Base-by-base conservation (phyloP, 2,797 vertebrate genomes). In the Enteromius thamalakanensis region DNA sequence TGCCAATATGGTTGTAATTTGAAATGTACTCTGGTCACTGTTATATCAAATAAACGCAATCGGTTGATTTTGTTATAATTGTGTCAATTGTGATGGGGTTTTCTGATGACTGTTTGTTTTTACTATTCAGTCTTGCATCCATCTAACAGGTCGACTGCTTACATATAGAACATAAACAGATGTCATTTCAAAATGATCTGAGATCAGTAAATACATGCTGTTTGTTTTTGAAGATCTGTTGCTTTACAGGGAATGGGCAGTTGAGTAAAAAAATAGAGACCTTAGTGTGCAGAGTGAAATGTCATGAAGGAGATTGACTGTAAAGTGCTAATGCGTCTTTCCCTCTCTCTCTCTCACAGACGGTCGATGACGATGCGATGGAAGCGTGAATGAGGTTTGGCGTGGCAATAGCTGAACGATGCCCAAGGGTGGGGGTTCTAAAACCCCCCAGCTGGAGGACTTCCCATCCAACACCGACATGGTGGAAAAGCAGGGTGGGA, bases 361-460 rank as follows among this genome's bases (percentile, higher is more conserved):
- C 97, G 88, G 96, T 98, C 92, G 97, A 99, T 93, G 98, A 98
- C 90, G 98, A 99, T 92, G 97, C 97, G 91, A 96, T 96, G 95
- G 97, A 94, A 91, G 96, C 95, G 94, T 97, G 94, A 95, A 95
- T 95, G 95, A 95, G 94, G 95, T 91, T 95, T 95, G 96, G 95
- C 95, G 95, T 97, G 96, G 96, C 96, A 96, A 97, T 95, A 96
- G 94, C 95, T 98, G 96, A 98, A 99, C 97, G 96, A 99, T 99
- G 98, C 98, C 98, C 97, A 99, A 98, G 97, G 96, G 97, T 95
- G 97, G 97, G 97, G 97, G 97, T 97, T 96, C 97, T 96, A 99
- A 97, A 97, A 96, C 97, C 96, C 97, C 98, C 96, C 98, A 98
- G 95, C 95, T 96, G 94, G 98, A 98, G 94, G 97, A 98, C 92